A percentile compares a stretch with the other conserved stretches of the same genome.
These are phyloP conservation scores for Xyliphius kryptos DNA, from an alignment of 2,113 vertebrate genomes.

Conservation along the genomic window DNA sequence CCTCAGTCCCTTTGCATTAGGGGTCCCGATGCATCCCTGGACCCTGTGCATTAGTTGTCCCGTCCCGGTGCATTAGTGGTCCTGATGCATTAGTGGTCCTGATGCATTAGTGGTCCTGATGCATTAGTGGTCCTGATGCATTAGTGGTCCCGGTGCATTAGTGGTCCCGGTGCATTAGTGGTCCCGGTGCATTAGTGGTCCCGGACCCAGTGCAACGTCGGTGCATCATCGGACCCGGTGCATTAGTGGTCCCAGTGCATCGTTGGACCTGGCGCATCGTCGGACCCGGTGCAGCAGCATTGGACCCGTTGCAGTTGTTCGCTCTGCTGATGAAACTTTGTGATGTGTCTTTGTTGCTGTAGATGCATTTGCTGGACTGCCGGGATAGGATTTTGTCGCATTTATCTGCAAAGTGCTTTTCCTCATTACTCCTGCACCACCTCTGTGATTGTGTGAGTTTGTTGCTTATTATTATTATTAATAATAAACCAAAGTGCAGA, in stretches of 20 bases:
- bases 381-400: constrained; percentile 69
- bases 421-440: constrained; percentile 64
- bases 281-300: background rate
- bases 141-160: background rate
- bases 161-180: no score
- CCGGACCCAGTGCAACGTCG: background rate
- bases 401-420: constrained; percentile 70
- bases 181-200: no score
- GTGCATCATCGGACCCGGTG: no score
- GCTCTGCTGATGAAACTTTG: background rate
- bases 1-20: no score
- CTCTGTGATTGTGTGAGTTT: constrained; percentile 67
- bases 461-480: no score
- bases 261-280: no score
- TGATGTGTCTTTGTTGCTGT: background rate
- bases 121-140: no score
- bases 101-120: no score
- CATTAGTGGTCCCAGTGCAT: no score
- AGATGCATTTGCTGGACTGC: constrained; percentile 2
- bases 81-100: no score
- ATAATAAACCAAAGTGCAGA: background rate
- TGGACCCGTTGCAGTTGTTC: background rate
- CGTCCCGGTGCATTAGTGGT: no score
- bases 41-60: background rate
- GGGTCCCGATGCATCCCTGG: background rate